Evolutionary conservation across 2,888 invertebrate genomes (phyloP), one percentile per base, ranked within the genome.

Genomic region (Ectemnius continuus): DNA sequence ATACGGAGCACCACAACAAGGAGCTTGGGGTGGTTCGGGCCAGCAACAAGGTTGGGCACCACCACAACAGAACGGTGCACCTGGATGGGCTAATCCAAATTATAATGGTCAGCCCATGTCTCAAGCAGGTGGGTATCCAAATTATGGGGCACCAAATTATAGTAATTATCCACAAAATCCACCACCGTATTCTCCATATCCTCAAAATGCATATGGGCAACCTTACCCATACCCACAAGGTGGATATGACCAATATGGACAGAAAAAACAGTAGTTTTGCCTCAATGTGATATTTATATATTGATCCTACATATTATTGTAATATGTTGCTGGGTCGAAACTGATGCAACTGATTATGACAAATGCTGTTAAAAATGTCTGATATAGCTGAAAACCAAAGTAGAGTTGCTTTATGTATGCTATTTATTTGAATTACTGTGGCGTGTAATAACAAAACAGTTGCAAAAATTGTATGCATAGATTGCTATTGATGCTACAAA

Each of bases 61-160:
- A 46, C 88, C 88, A 14, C 89, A 87, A 64, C 86, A 86, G 68
- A 88, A 88, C 66, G 89, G 89, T 48, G 78, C 84, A 28, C 88
- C 90, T n/a, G 89, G 81, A 64, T 91, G 90, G 91, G 86, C 88
- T 20, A 91, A 91, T 80, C 90, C 91, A 0, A 87, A 76, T 80
- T 91, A 90, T 81, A 90, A 91, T 72, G 86, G 86, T 52, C 90
- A 90, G 71, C 85, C 88, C 65, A 88, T 88, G 87, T 88, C 90
- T 73, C 89, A 89, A 87, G 87, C 89, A 91, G 91, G 91, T 91
- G 89, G 85, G 91, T 91, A 91, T 86, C 86, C 88, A 64, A 85
- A 83, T 84, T 87, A 88, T 78, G 87, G 87, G 59, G 88, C 87
- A 82, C 84, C 88, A 76, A 78, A 79, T 84, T 86, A 88, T 76